These are phyloP conservation scores for Protomyctophum bolini DNA, from an alignment of 2,113 vertebrate genomes.

Conservation along the genomic window DNA sequence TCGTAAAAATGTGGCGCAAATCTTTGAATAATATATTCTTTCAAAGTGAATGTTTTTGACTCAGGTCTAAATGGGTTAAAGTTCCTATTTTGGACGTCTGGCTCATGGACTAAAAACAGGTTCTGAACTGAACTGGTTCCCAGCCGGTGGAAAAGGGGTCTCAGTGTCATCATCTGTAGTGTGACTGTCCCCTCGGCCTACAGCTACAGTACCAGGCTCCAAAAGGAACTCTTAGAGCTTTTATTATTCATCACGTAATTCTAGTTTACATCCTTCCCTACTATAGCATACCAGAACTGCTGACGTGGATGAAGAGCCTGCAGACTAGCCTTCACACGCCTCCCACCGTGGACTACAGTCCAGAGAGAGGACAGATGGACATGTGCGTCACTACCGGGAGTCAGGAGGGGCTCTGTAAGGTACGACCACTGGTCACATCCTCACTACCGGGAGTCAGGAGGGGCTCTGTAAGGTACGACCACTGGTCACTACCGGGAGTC, in stretches of 20 bases:
- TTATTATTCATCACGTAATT: not conserved
- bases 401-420: slow-evolving; percentile 94
- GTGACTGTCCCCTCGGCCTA: not conserved
- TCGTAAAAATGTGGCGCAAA: no score
- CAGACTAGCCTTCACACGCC: slow-evolving; percentile 89
- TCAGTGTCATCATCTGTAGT: not conserved
- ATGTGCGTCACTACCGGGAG: slow-evolving; percentile 91
- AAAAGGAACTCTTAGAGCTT: not conserved
- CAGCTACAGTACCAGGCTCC: not conserved
- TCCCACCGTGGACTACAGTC: slow-evolving; percentile 78
- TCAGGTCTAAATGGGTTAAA: no score
- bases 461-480: no score
- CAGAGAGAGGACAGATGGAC: slow-evolving; percentile 87
- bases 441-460: no score
- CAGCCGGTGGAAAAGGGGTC: no score
- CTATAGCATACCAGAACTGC: slow-evolving; percentile 91
- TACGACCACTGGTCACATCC: slow-evolving; percentile 52
- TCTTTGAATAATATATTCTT: no score
- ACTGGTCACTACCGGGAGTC: no score
- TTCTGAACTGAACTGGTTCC: no score
- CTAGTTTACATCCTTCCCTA: not conserved
- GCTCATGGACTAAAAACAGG: no score
- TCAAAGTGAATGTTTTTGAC: no score
- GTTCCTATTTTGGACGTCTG: no score
- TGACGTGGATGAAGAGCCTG: slow-evolving; percentile 90